Evolutionary conservation across 2,113 vertebrate genomes (phyloP).

Genomic region (Gobio gobio): DNA sequence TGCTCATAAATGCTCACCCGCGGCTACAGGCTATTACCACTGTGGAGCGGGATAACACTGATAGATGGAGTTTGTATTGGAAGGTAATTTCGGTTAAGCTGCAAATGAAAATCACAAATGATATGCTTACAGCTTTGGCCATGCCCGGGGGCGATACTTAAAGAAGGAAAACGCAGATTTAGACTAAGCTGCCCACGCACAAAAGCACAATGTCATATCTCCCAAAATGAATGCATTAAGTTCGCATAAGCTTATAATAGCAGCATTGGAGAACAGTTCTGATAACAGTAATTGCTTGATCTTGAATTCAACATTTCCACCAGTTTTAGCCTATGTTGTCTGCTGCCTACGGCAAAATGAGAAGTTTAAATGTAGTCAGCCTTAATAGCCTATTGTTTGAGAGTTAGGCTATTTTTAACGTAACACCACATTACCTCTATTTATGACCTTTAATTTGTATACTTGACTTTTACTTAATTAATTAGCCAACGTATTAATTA

Average conservation of each 20-base stretch:
- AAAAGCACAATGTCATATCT: slow-evolving; percentile 1
- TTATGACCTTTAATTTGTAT: background rate
- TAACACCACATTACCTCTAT: background rate
- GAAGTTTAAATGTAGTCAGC: background rate
- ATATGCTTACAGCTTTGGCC: background rate
- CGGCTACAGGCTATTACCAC: background rate
- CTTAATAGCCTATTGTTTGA: background rate
- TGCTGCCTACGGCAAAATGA: background rate
- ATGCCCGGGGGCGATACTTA: slow-evolving; percentile 2
- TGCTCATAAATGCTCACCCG: background rate
- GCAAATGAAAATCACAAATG: slow-evolving; percentile 15
- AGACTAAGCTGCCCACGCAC: background rate
- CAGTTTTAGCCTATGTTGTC: background rate
- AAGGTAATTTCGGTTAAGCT: background rate
- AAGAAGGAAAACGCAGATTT: background rate
- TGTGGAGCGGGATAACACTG: slow-evolving; percentile 10
- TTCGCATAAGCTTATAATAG: background rate
- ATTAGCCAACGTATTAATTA: background rate
- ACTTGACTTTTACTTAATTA: background rate
- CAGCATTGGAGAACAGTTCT: background rate
- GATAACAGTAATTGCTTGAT: slow-evolving; percentile 24
- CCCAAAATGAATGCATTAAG: background rate
- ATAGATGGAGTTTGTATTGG: slow-evolving; percentile 7
- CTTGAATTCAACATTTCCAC: background rate
- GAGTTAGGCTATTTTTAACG: background rate